Percentiles rank a stretch among this genome's conserved stretches.
Conservation (phyloP, 2,113 vertebrate species). For the Cettia cetti region DNA sequence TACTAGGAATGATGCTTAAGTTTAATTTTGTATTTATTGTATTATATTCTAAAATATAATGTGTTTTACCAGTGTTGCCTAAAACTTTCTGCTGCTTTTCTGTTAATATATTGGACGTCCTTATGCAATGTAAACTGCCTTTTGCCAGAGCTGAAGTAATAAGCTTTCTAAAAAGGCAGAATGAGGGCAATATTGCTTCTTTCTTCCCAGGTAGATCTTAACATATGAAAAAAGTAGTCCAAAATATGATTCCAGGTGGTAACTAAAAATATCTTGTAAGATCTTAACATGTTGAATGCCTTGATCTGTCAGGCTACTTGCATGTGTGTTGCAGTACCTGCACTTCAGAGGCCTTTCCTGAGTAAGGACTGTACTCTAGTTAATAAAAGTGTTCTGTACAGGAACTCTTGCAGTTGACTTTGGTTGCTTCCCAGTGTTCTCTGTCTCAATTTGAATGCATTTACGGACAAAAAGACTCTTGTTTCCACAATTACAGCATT, state of each 20-base stretch:
- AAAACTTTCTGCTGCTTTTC: not conserved
- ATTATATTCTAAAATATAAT: not conserved
- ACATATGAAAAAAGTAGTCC: not conserved
- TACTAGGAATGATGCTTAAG: not conserved
- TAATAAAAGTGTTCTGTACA: not conserved
- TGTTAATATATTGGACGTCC: not conserved
- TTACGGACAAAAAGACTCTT: not conserved
- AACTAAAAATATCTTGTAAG: slow-evolving; percentile 11
- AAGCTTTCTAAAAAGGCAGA: slow-evolving; percentile 42
- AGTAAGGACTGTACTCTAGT: not conserved
- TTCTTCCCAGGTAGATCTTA: slow-evolving; percentile 2
- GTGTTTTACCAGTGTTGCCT: not conserved
- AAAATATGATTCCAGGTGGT: slow-evolving; percentile 33
- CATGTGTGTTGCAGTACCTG: not conserved
- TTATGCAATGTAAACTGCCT: not conserved
- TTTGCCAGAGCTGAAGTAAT: slow-evolving; percentile 18
- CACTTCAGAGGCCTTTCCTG: not conserved
- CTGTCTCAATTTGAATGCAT: not conserved
- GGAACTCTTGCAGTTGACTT: not conserved
- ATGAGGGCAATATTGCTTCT: slow-evolving; percentile 37
- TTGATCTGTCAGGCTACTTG: not conserved
- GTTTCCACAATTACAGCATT: not conserved
- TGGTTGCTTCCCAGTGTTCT: not conserved
- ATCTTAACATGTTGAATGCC: not conserved
- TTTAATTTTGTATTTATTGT: not conserved